A percentile compares a stretch with the other conserved stretches of the same genome.
Conservation (phyloP, 2,113 vertebrate genomes). For the Cochlearius cochlearius region DNA sequence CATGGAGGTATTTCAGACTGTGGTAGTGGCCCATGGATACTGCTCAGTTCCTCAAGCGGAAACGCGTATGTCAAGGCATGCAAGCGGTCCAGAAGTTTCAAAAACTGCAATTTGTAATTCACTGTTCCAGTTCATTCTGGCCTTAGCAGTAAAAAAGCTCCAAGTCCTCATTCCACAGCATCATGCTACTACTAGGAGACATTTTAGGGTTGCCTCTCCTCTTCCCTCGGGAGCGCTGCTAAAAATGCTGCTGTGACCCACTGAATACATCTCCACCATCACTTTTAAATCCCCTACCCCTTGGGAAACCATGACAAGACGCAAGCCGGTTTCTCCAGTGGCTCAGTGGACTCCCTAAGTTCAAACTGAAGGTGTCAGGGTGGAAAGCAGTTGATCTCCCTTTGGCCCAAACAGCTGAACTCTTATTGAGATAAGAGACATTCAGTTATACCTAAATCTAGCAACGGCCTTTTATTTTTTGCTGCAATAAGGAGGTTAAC, state of each 20-base stretch:
- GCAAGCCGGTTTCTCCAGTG: not conserved
- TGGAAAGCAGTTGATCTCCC: not conserved
- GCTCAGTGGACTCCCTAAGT: not conserved
- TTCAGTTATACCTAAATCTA: not conserved
- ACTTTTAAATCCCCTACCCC: not conserved
- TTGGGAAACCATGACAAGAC: not conserved
- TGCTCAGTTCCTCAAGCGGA: not conserved
- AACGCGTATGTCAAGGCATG: not conserved
- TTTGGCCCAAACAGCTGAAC: not conserved
- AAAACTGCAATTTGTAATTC: not conserved
- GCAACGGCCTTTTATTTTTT: not conserved
- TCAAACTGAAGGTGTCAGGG: accelerated
- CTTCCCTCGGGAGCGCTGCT: not conserved
- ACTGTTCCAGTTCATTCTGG: not conserved
- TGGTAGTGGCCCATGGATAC: not conserved
- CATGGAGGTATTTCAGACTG: not conserved
- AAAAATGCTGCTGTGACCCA: not conserved
- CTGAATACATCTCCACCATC: not conserved
- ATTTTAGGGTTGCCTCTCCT: not conserved
- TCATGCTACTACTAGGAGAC: not conserved
- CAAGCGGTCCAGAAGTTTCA: not conserved
- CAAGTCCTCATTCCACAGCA: not conserved
- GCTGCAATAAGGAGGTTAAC: not conserved
- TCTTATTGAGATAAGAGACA: accelerated
- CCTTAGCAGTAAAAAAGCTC: not conserved